Evolutionary conservation across 2,113 vertebrate genomes (phyloP).

Genomic region (Embiotoca jacksoni): DNA sequence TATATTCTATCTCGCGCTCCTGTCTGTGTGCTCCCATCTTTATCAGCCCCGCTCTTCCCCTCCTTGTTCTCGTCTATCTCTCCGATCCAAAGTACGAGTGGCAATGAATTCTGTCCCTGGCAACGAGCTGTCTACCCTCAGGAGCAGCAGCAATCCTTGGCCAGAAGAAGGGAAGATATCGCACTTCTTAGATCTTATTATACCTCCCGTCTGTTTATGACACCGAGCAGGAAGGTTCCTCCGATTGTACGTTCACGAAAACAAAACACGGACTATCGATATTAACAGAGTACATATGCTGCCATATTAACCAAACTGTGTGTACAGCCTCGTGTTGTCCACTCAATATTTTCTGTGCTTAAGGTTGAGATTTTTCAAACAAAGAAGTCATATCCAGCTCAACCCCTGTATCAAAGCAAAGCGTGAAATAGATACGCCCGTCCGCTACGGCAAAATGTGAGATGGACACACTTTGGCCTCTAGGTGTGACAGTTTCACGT

Average conservation of each 20-base stretch:
- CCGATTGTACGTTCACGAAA: neutral
- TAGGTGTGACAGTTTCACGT: too few species aligned
- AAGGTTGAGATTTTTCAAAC: too few species aligned
- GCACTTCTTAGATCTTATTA: constrained; percentile 39
- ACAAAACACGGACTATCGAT: neutral
- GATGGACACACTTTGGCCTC: too few species aligned
- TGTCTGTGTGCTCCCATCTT: constrained; percentile 34
- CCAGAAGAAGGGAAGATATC: constrained; percentile 21
- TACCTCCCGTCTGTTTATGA: constrained; percentile 33
- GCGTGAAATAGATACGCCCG: too few species aligned
- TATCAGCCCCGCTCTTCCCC: constrained; percentile 40
- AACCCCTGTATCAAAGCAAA: too few species aligned
- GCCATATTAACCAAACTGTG: neutral
- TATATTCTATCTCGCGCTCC: constrained; percentile 39
- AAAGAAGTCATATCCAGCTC: too few species aligned
- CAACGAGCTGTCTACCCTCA: constrained; percentile 45
- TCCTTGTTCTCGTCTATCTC: constrained; percentile 37
- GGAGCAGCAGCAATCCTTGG: constrained; percentile 44
- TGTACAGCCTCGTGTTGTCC: neutral
- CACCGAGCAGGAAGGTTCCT: constrained; percentile 10
- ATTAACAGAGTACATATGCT: neutral
- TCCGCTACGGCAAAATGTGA: too few species aligned
- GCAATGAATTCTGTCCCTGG: constrained; percentile 53
- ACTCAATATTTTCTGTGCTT: neutral
- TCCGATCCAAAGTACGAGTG: constrained; percentile 59